Evolutionary conservation across 2,797 vertebrate species (phyloP).

Genomic region (Furcifer pardalis): DNA sequence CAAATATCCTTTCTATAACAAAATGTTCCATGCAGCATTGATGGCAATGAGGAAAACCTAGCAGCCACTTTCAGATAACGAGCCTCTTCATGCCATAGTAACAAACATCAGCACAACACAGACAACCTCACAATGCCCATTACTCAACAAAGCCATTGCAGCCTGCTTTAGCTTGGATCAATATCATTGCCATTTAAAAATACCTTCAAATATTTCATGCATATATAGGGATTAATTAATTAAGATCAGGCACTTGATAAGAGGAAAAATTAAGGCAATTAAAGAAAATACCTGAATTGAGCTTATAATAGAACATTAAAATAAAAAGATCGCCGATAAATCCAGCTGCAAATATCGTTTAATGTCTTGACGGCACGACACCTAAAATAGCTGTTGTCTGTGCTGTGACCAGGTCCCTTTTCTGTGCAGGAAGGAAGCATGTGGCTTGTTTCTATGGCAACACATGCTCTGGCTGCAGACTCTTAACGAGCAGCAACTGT

Average conservation of each 20-base stretch:
- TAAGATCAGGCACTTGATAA: conserved; percentile 25
- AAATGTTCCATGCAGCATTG: not conserved
- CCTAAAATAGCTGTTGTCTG: conserved; percentile 32
- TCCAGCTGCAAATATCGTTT: conserved; percentile 3
- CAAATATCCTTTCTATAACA: not conserved
- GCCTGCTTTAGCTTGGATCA: conserved; percentile 12
- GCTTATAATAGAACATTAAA: not conserved
- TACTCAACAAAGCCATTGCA: not conserved
- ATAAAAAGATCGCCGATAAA: not conserved
- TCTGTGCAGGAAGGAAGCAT: conserved; percentile 48
- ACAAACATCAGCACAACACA: conserved; percentile 30
- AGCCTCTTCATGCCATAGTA: conserved; percentile 30
- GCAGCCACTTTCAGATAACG: not conserved
- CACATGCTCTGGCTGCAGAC: conserved; percentile 38
- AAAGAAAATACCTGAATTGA: conserved; percentile 28
- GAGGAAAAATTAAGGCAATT: conserved; percentile 10
- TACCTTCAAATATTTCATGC: not conserved
- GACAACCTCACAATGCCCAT: not conserved
- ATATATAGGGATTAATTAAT: not conserved
- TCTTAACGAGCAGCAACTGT: not conserved
- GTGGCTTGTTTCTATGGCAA: conserved; percentile 39
- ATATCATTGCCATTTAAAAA: not conserved
- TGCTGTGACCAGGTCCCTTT: conserved; percentile 27
- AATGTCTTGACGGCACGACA: not conserved
- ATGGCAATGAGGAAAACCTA: not conserved